These are phyloP conservation scores for Drosophila pseudoananassae DNA, from an alignment of 1,140 invertebrate species.

Conservation along the genomic window DNA sequence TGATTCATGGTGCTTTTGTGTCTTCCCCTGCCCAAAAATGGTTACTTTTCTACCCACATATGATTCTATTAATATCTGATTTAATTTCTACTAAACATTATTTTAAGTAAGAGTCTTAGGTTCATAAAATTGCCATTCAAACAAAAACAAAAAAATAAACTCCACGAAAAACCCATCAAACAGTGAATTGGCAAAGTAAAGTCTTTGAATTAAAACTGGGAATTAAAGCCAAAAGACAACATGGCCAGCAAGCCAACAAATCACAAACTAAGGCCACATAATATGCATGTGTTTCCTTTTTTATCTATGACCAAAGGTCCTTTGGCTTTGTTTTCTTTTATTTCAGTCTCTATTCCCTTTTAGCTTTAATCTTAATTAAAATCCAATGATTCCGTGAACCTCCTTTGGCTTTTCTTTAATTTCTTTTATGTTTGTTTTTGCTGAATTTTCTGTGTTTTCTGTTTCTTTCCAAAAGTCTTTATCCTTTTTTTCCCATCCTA, in stretches of 20 bases:
- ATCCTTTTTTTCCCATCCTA: constrained; percentile 3
- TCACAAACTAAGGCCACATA: constrained; percentile 27
- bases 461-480: constrained; percentile 9
- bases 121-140: background rate
- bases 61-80: background rate
- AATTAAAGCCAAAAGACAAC: constrained; percentile 28
- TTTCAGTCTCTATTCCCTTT: constrained; percentile 9
- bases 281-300: constrained; percentile 32
- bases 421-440: constrained; percentile 43
- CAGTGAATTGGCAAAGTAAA: constrained; percentile 1
- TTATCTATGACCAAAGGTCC: constrained; percentile 9
- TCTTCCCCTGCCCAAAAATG: background rate
- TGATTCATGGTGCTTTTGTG: constrained; percentile 34
- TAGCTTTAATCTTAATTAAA: constrained; percentile 68
- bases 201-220: constrained; percentile 21
- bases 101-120: background rate
- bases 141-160: constrained; percentile 4
- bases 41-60: background rate
- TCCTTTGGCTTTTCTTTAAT: constrained; percentile 40
- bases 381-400: constrained; percentile 58
- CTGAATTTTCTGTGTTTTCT: constrained; percentile 50
- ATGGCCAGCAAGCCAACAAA: constrained; percentile 3
- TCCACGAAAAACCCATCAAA: constrained; percentile 36
- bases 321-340: constrained; percentile 20
- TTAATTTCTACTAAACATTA: background rate